Conservation (phyloP, 1,140 invertebrate genomes). For the Bursaphelenchus mucronatus region DNA sequence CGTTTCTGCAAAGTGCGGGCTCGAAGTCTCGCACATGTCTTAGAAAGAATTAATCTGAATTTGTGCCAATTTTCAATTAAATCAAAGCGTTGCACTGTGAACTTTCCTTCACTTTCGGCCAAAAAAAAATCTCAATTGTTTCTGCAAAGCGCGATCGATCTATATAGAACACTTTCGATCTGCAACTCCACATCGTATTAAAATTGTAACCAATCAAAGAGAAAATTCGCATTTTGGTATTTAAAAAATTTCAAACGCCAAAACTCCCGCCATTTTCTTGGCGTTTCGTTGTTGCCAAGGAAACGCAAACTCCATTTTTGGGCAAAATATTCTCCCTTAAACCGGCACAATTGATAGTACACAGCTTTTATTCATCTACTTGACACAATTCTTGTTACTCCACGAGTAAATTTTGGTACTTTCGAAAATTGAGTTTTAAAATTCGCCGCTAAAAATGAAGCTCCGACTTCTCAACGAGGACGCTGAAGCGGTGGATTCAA, state of each 20-base stretch:
- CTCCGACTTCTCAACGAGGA: background rate
- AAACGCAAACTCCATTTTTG: no score
- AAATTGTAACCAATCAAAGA: background rate
- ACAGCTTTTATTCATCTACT: background rate
- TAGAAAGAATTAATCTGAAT: no score
- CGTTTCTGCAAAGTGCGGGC: background rate
- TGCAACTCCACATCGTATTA: no score
- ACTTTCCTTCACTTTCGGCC: no score
- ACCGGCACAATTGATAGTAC: background rate
- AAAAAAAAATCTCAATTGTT: no score
- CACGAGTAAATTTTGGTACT: background rate
- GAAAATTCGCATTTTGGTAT: background rate
- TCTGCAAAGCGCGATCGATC: background rate
- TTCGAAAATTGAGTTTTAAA: slow-evolving; percentile 11
- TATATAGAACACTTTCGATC: no score
- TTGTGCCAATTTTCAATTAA: no score
- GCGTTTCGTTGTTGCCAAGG: background rate
- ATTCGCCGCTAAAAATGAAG: background rate
- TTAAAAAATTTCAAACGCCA: background rate
- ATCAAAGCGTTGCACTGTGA: no score
- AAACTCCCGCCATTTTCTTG: background rate
- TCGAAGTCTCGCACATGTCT: no score
- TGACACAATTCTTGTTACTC: background rate
- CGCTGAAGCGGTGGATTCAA: background rate
- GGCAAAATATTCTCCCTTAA: background rate